Evolutionary conservation across 2,797 vertebrate species (phyloP), one percentile per base, ranked within the genome.

Genomic region (Phalloptychus januarius): DNA sequence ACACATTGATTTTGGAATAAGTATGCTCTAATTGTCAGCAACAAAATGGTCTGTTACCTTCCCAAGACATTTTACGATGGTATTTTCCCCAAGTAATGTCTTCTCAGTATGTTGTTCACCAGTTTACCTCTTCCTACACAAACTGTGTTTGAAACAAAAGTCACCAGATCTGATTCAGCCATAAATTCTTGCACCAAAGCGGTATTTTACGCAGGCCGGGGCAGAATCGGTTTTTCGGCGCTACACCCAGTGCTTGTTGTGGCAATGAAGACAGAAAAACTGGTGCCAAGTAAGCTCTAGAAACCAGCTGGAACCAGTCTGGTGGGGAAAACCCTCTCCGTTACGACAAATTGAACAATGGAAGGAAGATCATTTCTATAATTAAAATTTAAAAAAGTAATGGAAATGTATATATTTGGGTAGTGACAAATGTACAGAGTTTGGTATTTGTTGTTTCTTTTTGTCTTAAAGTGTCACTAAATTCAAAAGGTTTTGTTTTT

Each of bases 401-500:
- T 28, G 54, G 11, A 56, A 56, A 56, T 56, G 0, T 56, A 56
- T n/a, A n/a, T 54, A 7, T n/a, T 56, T 56, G 11, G 54, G n/a
- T 28, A 5, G 54, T 28, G 25, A 56, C 11, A 72, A 58, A 44
- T 42, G 7, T 18, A 8, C 20, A 36, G 38, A 15, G 28, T 58
- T 58, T 58, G 56, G n/a, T 58, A 15, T 31, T 58, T 58, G n/a
- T 28, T 38, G 10, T 5, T 33, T 36, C 50, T 36, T 52, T 16
- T 40, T 52, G 46, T 52, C 2, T 18, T 28, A 48, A 20, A 48
- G 46, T 48, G 5, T 7, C 20, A 45, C 23, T 20, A 33, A 56
- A 77, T 71, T 42, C 28, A 31, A 6, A 48, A 25, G 71, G 65
- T 44, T 67, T 78, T 81, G 67, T 76, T 71, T 58, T 58, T 58